phyloP scores from a whole-genome alignment of 2,888 invertebrate species.

The Ophioninae sp. region DNA sequence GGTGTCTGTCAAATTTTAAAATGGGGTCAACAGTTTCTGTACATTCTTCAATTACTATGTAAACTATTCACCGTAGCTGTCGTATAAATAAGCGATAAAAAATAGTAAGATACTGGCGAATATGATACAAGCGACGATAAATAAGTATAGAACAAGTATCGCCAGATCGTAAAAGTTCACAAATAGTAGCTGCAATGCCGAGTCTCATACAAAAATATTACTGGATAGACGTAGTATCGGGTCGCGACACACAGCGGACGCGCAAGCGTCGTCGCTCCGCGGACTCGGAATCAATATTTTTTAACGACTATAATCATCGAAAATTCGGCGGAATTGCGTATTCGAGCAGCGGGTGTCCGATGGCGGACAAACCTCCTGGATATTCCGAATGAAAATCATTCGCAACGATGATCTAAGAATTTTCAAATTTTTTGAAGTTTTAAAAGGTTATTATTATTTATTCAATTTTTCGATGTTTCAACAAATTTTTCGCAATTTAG shows the following conservation, averaged over 20 bases:
- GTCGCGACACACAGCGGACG: neutral
- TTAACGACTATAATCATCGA: conserved; percentile 13
- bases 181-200: neutral
- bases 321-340: neutral
- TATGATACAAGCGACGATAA: conserved; percentile 18
- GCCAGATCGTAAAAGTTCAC: conserved; percentile 1
- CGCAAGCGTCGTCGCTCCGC: neutral
- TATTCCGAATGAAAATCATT: conserved; percentile 2
- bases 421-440: neutral
- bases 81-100: conserved; percentile 32
- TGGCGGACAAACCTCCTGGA: neutral
- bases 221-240: neutral
- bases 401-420: neutral
- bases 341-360: neutral
- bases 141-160: conserved; percentile 12
- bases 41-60: conserved; percentile 12
- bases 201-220: conserved; percentile 6
- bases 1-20: neutral
- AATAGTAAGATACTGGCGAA: conserved; percentile 14
- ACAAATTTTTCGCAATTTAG: too few relatives aligned
- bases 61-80: neutral
- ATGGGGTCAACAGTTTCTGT: neutral
- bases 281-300: conserved; percentile 4
- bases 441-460: too few relatives aligned
- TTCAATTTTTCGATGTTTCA: too few relatives aligned